Evolutionary conservation across 2,113 vertebrate genomes (phyloP), one percentile per base, ranked within the genome.

Genomic region (Chlorodrepanis virens): DNA sequence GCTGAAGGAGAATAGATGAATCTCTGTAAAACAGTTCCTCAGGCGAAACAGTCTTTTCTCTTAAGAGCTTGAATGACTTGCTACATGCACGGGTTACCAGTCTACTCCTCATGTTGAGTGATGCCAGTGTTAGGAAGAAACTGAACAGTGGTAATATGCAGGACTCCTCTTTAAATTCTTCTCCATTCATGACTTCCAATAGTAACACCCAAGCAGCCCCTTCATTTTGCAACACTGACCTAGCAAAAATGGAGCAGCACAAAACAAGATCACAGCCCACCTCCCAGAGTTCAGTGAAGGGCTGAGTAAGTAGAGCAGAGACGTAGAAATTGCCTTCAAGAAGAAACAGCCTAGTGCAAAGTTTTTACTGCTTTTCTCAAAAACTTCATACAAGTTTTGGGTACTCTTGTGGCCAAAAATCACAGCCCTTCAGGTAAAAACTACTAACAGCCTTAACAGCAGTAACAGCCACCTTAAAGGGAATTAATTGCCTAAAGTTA

Each of bases 281-380:
- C 28, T 71, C 15, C 12, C 37, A 45, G 1, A 2, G 37, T 24
- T 61, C 50, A 57, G 33, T 10, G 35, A 72, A 69, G 25, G n/a
- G 33, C 1, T 54, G 21, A 87, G 13, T 50, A 59, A 52, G 4
- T 2, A 10, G 14, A 72, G 57, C 21, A 53, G 0, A 42, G 39
- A 57, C 12, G 14, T 29, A 50, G 25, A 79, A 85, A 71, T 0
- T 75, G 53, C 35, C 28, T 57, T 86, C 61, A 54, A 56, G 54
- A 83, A 42, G 4, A 39, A 77, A 29, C 27, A 75, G 35, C 21
- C 27, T 44, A 35, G 31, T 25, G 39, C 28, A n/a, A 40, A 6
- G 39, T 44, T 70, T 60, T 28, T 14, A 60, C 15, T 83, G 28
- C 31, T 86, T 37, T 27, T 88, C 61, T 88, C 29, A 83, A 64